These are phyloP conservation scores for Dryobotodes eremita DNA, from an alignment of 2,888 invertebrate species.

Conservation along the genomic window DNA sequence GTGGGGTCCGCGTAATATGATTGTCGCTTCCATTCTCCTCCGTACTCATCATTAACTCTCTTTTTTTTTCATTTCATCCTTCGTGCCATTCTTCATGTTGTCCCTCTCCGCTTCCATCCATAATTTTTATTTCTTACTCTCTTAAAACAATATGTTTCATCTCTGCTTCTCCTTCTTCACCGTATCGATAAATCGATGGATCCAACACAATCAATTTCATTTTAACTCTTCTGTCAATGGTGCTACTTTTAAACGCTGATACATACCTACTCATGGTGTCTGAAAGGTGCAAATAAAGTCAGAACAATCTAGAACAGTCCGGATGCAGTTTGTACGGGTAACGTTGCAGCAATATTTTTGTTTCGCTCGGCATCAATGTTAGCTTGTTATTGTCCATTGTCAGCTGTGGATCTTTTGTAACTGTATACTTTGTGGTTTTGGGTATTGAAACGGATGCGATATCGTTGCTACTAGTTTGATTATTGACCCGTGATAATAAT, in stretches of 20 bases:
- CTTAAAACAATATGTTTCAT: neutral
- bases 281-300: constrained; percentile 17
- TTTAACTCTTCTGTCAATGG: neutral
- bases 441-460: constrained; percentile 12
- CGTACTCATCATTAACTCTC: neutral
- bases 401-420: constrained; percentile 35
- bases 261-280: neutral
- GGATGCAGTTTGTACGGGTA: constrained; percentile 10
- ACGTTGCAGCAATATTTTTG: constrained; percentile 50
- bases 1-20: no score
- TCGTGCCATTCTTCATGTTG: no score
- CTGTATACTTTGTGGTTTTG: constrained; percentile 35
- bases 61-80: neutral
- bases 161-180: neutral
- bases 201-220: neutral
- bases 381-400: constrained; percentile 53
- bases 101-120: neutral
- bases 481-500: constrained; percentile 9
- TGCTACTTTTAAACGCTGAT: neutral
- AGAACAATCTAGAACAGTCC: constrained; percentile 41
- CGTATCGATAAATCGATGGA: neutral
- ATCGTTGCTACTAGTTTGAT: neutral
- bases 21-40: neutral
- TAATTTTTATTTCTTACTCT: neutral
- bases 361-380: constrained; percentile 32